Base-by-base conservation (phyloP, 2,797 vertebrate species). In the Gastrophryne carolinensis region DNA sequence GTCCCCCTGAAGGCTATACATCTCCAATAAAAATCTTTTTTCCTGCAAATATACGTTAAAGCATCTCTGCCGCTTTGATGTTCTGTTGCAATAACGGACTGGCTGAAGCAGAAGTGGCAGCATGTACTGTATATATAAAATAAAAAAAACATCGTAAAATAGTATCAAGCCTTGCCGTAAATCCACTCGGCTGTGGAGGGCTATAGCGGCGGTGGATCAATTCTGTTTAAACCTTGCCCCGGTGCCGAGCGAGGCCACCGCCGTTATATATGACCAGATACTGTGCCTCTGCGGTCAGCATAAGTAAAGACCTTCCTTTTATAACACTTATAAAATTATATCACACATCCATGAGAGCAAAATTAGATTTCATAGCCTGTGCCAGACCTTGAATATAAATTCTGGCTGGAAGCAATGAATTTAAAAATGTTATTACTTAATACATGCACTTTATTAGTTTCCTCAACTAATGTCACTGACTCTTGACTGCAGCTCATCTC, bases 261-360 rank as follows among this genome's bases (percentile, higher is more conserved):
- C 89, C 89, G 88, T 88, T 89, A 86, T 86, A 80, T 87, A 83
- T 82, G 81, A 81, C 74, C 81, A 86, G 81, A 82, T 82, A 87
- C 82, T 84, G 84, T 84, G 82, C 81, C 80, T 86, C 88, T 88
- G 85, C 77, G 76, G 85, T 87, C 88, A 83, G 76, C 85, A 80
- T 85, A 79, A 80, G 80, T 82, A 87, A 89, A 89, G 89, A 82
- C 78, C 79, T 76, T 83, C 87, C 87, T 89, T 88, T 90, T 84
- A 87, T 84, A 89, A 87, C 84, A 78, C 70, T 89, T 89, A 86
- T 89, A 87, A 89, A 91, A 89, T 86, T 88, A 90, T 87, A 90
- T 87, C 84, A 85, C 83, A 82, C 82, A 81, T 79, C 82, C 87
- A 89, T 83, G 85, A 89, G 84, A 89, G 86, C 84, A 88, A 86